A percentile compares a stretch with the other conserved stretches of the same genome.
Conservation (phyloP, 2,797 vertebrate species). For the Phataginus tetradactyla region DNA sequence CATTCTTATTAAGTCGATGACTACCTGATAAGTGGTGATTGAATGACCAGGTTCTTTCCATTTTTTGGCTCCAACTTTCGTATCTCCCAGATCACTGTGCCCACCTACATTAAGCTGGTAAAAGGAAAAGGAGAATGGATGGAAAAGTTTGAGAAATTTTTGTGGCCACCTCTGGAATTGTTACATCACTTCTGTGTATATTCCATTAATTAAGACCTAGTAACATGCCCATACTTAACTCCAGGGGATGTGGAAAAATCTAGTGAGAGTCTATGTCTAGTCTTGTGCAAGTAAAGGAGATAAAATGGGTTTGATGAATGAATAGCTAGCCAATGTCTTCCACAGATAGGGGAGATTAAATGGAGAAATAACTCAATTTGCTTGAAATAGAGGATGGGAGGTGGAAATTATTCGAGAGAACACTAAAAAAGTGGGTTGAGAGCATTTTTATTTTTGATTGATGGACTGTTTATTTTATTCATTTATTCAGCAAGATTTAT, state of each 20-base stretch:
- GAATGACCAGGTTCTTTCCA: neutral
- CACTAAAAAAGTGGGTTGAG: neutral
- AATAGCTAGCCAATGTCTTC: neutral
- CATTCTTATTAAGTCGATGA: neutral
- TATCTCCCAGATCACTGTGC: neutral
- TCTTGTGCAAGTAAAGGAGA: neutral
- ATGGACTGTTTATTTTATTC: slow-evolving; percentile 13
- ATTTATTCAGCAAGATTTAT: neutral
- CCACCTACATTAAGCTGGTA: neutral
- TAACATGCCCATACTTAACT: neutral
- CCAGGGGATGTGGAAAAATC: neutral
- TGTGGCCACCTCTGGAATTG: neutral
- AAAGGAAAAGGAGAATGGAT: neutral
- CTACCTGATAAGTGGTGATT: neutral
- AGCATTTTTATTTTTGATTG: neutral
- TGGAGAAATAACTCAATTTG: slow-evolving; percentile 12
- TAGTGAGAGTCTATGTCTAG: neutral
- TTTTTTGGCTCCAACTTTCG: neutral
- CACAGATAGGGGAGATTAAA: neutral
- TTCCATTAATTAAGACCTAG: neutral
- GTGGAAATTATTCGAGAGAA: neutral
- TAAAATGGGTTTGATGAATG: neutral
- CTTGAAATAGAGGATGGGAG: slow-evolving; percentile 9
- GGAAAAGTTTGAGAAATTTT: neutral
- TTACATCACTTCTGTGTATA: neutral